Conservation (phyloP, 2,888 invertebrate species). For the Entomobrya proxima region DNA sequence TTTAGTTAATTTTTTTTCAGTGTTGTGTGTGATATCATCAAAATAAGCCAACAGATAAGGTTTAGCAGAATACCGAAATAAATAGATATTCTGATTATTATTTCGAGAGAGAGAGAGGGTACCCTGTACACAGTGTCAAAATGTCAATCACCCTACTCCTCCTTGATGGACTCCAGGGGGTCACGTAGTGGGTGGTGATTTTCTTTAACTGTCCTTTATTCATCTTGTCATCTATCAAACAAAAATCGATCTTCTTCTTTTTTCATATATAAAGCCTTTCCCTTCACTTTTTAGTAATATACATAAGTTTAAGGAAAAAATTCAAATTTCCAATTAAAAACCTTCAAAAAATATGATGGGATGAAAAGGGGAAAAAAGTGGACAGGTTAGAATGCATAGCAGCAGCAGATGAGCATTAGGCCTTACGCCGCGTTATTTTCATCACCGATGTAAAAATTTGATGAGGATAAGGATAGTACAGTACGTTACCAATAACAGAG, state of each 20-base stretch:
- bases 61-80: slow-evolving; percentile 20
- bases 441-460: no score
- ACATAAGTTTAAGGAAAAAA: slow-evolving; percentile 45
- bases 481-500: no score
- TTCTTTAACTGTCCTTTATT: slow-evolving; percentile 71
- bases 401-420: slow-evolving; percentile 13
- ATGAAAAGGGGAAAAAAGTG: slow-evolving; percentile 35
- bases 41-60: slow-evolving; percentile 31
- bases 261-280: background rate
- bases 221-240: slow-evolving; percentile 63
- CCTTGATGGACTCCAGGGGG: slow-evolving; percentile 75
- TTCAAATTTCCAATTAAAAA: slow-evolving; percentile 65
- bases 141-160: slow-evolving; percentile 75
- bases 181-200: slow-evolving; percentile 75
- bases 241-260: slow-evolving; percentile 65
- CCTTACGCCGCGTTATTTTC: slow-evolving; percentile 1
- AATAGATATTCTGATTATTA: slow-evolving; percentile 12
- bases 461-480: no score
- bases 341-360: slow-evolving; percentile 35
- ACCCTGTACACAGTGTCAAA: slow-evolving; percentile 74
- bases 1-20: slow-evolving; percentile 53
- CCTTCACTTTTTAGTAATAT: background rate
- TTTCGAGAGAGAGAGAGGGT: slow-evolving; percentile 47
- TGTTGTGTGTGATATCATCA: background rate
- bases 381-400: slow-evolving; percentile 40